Evolutionary conservation across 2,113 vertebrate genomes (phyloP), one percentile per base, ranked within the genome.

Genomic region (Neodontobutis hainanensis): DNA sequence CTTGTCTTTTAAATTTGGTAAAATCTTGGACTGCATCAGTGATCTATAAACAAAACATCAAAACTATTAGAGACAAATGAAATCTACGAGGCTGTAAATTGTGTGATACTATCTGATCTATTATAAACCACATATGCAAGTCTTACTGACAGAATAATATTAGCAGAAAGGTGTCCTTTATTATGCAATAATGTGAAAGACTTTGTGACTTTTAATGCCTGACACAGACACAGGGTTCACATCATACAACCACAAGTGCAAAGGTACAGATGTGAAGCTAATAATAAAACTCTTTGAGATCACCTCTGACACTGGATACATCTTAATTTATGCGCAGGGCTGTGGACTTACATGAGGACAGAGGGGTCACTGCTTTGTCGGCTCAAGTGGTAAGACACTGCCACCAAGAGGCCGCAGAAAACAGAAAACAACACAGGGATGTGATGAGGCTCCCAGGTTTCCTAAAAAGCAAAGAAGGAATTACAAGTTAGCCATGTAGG

Each of bases 401-500:
- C 97, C 90, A 99, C 97, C 89, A 99, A 86, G 56, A 98, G 94
- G 80, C 97, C 97, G 86, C 97, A 99, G 87, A 99, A 99, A 69
- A 99, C 87, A 8, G 97, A 99, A 77, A 99, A 99, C 63, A 99
- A 92, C 57, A 98, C 97, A 16, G 97, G 97, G 92, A 99, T 96
- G 93, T 99, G 97, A 48, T 98, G 96, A 53, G 95, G 95, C 89
- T 98, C 97, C 97, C 97, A 99, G 4, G 94, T 94, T 88, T 99
- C 97, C 97, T 99, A 71, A 48, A 8, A 79, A 15, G 56, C 11
- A 66, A 0, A 65, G 0, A 64, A 57, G 0, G 3, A 40, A 3
- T 3, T 5, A 0, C 8, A 8, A 27, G 15, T 34, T 34, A 8
- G 14, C 7, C 5, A 36, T 51, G 27, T n/a, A n/a, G 36, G 14